Percentiles rank a stretch among this genome's conserved stretches.
Conservation (phyloP, 1,140 invertebrate species). For the Bombus soroeensis region DNA sequence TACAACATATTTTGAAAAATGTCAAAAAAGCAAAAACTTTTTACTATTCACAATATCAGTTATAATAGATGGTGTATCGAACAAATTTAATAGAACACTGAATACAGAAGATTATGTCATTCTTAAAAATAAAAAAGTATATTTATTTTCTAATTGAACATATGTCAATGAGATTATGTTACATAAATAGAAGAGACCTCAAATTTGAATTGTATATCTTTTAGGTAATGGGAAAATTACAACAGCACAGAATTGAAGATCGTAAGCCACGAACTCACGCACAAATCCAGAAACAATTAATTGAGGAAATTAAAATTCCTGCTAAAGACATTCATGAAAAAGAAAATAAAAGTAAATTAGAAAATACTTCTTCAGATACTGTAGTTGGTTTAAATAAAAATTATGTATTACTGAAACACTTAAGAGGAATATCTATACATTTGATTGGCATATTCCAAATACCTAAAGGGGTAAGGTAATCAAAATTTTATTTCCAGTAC, state of each 20-base stretch:
- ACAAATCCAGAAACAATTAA: conserved; percentile 78
- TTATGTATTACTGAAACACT: conserved; percentile 81
- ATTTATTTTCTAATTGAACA: not conserved
- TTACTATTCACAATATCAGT: conserved; percentile 75
- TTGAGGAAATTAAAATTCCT: conserved; percentile 83
- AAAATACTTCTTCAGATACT: not conserved
- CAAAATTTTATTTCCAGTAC: conserved; percentile 34
- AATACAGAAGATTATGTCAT: conserved; percentile 81
- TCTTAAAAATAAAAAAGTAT: conserved; percentile 85
- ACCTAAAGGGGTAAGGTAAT: conserved; percentile 79
- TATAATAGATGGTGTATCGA: conserved; percentile 72
- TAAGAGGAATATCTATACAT: conserved; percentile 79
- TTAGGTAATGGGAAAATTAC: conserved; percentile 87
- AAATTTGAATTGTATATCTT: conserved; percentile 2
- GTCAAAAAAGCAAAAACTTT: conserved; percentile 70
- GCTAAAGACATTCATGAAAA: conserved; percentile 18
- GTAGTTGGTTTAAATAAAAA: conserved; percentile 63
- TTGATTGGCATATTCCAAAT: conserved; percentile 85
- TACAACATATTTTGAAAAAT: conserved; percentile 77
- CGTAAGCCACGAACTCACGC: conserved; percentile 83
- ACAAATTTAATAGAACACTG: conserved; percentile 74
- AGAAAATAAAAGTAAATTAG: not conserved
- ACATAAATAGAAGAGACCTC: not conserved
- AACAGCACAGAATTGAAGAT: conserved; percentile 88
- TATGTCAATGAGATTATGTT: conserved; percentile 23